Evolutionary conservation across 2,888 invertebrate species (phyloP), one percentile per base, ranked within the genome.

Genomic region (Zygogramma bicolorata): DNA sequence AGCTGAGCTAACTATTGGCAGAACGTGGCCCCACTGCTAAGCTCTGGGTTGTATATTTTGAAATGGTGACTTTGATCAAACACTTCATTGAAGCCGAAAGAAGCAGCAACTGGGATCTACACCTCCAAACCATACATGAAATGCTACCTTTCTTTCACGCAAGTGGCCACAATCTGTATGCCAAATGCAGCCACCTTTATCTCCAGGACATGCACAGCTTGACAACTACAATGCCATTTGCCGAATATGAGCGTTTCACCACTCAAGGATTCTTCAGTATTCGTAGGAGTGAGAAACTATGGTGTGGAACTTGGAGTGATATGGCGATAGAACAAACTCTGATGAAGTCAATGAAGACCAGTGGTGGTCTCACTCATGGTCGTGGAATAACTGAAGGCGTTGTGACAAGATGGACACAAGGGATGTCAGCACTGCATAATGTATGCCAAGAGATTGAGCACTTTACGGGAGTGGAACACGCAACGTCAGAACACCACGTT

Each of bases 111-210:
- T n/a, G n/a, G n/a, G n/a, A n/a, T n/a, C n/a, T n/a, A n/a, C n/a
- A n/a, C n/a, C n/a, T n/a, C n/a, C n/a, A n/a, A n/a, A n/a, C n/a
- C n/a, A n/a, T n/a, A n/a, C n/a, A n/a, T n/a, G n/a, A n/a, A n/a
- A n/a, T n/a, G n/a, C n/a, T n/a, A n/a, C 31, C 59, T n/a, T 59
- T 46, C 15, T 65, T 49, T 65, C 65, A 65, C 46, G n/a, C 65
- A 7, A 65, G 65, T 65, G 53, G 53, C 46, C 46, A 63, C 10
- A n/a, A 63, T 63, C 42, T 63, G 40, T 46, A 29, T 27, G 59
- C 59, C 59, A 60, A 60, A 60, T 60, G 59, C 58, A 4, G 58
- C 27, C 58, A 58, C 10, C 58, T 58, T 25, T 25, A 58, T 10
- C 58, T 58, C 25, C 59, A 60, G n/a, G 6, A 29, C 7, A 7